phyloP scores from a whole-genome alignment of 2,888 invertebrate species.

The Caenorhabditis sp. region DNA sequence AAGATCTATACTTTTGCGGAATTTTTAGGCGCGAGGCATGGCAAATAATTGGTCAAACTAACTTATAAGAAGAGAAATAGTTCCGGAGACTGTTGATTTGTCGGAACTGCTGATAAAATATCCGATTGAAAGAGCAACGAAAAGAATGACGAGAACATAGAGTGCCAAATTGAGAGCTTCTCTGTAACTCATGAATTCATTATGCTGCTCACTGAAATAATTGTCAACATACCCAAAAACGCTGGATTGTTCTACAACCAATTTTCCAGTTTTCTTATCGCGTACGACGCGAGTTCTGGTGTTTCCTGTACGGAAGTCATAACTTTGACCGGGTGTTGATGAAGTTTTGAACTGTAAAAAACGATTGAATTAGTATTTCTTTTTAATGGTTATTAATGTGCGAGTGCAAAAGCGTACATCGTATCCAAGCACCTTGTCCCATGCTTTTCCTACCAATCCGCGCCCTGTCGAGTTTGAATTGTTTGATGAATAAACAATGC shows the following conservation, averaged over 20 bases:
- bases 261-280: conserved; percentile 36
- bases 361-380: background rate
- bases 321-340: conserved; percentile 31
- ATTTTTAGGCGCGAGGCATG: too few species aligned
- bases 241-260: conserved; percentile 36
- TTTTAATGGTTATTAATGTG: background rate
- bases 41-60: too few species aligned
- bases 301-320: conserved; percentile 47
- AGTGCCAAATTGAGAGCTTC: conserved; percentile 37
- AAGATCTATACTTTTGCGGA: too few species aligned
- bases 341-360: conserved; percentile 36
- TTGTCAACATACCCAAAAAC: conserved; percentile 17
- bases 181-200: conserved; percentile 9
- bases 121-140: conserved; percentile 40
- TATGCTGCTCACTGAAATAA: background rate
- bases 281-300: conserved; percentile 32
- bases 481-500: conserved; percentile 28
- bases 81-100: conserved; percentile 7
- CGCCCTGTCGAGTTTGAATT: conserved; percentile 1
- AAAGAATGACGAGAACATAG: conserved; percentile 36
- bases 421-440: conserved; percentile 45
- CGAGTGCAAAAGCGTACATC: conserved; percentile 12
- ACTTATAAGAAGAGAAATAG: conserved; percentile 9
- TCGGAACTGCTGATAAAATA: conserved; percentile 34
- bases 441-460: conserved; percentile 30